Percentiles rank a stretch among this genome's conserved stretches.
phyloP scores from a whole-genome alignment of 2,113 vertebrate genomes.

The Rhinolophus sinicus region DNA sequence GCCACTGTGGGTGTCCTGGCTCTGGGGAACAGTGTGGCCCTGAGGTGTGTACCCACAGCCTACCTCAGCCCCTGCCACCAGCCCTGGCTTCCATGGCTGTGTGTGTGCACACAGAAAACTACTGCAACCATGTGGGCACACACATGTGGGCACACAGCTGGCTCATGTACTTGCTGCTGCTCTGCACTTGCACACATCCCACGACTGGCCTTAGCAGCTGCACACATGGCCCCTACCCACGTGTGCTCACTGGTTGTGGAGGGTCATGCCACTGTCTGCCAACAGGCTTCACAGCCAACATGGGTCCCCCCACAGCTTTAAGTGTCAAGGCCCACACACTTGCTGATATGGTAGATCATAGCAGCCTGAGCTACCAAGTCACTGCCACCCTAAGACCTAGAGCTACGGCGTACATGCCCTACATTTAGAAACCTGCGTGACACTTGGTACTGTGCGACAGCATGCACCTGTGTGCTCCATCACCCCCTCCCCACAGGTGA shows the following conservation, averaged over 20 bases:
- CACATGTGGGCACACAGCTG: background rate
- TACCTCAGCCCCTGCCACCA: background rate
- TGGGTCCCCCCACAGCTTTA: background rate
- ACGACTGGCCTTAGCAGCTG: background rate
- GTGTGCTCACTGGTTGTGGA: background rate
- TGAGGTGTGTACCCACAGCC: background rate
- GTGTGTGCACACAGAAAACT: background rate
- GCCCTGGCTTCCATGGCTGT: too few relatives aligned
- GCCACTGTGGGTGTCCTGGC: too few relatives aligned
- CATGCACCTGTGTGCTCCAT: background rate
- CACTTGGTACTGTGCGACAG: background rate
- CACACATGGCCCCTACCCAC: background rate
- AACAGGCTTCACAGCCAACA: background rate
- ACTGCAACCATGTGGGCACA: too few relatives aligned
- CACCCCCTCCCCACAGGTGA: background rate
- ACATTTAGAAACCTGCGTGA: background rate
- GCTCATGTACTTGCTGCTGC: too few relatives aligned
- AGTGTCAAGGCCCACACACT: background rate
- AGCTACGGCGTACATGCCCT: background rate
- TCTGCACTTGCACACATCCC: too few relatives aligned
- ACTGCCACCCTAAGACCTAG: background rate
- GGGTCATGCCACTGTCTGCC: background rate
- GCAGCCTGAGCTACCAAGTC: background rate
- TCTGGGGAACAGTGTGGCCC: background rate
- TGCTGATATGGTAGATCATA: background rate